Base-by-base conservation (phyloP, 92 coral and sea anemone genomes). In the Chrysogorgia sp. region DNA sequence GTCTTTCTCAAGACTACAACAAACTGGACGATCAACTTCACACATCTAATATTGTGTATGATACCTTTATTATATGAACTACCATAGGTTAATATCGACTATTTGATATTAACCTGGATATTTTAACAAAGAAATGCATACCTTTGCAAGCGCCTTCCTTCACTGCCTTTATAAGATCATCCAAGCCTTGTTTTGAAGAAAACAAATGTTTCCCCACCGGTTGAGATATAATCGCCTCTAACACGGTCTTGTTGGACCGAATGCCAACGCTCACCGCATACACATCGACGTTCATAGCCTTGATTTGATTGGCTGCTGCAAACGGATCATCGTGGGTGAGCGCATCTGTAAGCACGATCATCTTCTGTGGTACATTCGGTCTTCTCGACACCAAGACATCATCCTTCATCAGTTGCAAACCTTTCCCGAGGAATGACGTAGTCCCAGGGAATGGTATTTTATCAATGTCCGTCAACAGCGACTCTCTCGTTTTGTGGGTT, bases 271-370 rank as follows among this genome's bases (percentile, higher is more conserved):
- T 72, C 23, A 72, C 79, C 2, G 79, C 79, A 15, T 53, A 72
- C 6, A 72, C 37, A 26, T 72, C 79, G 63, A 72, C 79, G 35
- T 72, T 72, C 79, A 72, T 53, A 21, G 79, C 79, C 37, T 56
- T 72, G 48, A 72, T 53, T 23, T 72, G 49, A 56, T 58, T 49
- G 40, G 79, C 79, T 25, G 34, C 64, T 30, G 14, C 55, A 17
- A 72, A 34, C 34, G 79, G 79, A 35, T 72, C 24, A 55, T 72
- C 79, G 34, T 72, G 79, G 25, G 48, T 72, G 32, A 72, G 79
- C 26, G 79, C 79, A 34, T 72, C 79, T 5, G 79, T 72, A 33
- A 72, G 17, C 7, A 72, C 48, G 41, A 72, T 72, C 79, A 72
- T 19, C 65, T 72, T 72, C 59, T 72, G 79, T 29, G 79, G 79